phyloP scores from a whole-genome alignment of 2,888 invertebrate species.

The Cylindroiulus punctatus region DNA sequence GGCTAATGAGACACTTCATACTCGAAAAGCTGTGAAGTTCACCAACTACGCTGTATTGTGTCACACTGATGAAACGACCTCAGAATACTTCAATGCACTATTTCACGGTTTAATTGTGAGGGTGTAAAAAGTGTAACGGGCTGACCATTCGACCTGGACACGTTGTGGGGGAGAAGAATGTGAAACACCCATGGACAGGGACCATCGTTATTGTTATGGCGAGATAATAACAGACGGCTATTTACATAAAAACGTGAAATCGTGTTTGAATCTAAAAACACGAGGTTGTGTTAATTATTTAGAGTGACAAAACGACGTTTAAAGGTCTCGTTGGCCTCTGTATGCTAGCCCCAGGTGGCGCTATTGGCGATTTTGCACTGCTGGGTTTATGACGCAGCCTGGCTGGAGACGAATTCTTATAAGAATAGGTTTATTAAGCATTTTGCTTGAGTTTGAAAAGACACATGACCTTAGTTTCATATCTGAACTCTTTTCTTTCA shows the following conservation, averaged over 20 bases:
- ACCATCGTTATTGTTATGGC: constrained; percentile 10
- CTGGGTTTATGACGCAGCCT: not conserved
- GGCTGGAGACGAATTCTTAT: constrained; percentile 8
- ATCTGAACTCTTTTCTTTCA: constrained; percentile 12
- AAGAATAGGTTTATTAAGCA: constrained; percentile 43
- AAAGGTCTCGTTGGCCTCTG: not conserved
- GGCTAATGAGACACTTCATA: not conserved
- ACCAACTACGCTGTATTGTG: not conserved
- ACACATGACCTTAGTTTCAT: constrained; percentile 37
- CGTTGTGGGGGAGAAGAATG: not conserved
- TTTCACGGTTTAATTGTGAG: constrained; percentile 30
- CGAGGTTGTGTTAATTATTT: not conserved
- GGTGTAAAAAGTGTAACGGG: not conserved
- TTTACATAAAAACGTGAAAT: not conserved
- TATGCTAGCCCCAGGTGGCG: constrained; percentile 25
- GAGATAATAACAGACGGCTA: not conserved
- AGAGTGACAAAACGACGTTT: not conserved
- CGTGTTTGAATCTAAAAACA: not conserved
- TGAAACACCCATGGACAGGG: not conserved
- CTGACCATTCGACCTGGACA: constrained; percentile 45
- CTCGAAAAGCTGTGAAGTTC: not conserved
- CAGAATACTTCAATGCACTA: not conserved
- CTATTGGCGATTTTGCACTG: not conserved
- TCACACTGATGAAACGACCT: not conserved
- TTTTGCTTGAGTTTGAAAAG: constrained; percentile 14